A percentile compares a stretch with the other conserved stretches of the same genome.
Evolutionary conservation across 2,113 vertebrate species (phyloP).

Genomic region (Otocyon megalotis): DNA sequence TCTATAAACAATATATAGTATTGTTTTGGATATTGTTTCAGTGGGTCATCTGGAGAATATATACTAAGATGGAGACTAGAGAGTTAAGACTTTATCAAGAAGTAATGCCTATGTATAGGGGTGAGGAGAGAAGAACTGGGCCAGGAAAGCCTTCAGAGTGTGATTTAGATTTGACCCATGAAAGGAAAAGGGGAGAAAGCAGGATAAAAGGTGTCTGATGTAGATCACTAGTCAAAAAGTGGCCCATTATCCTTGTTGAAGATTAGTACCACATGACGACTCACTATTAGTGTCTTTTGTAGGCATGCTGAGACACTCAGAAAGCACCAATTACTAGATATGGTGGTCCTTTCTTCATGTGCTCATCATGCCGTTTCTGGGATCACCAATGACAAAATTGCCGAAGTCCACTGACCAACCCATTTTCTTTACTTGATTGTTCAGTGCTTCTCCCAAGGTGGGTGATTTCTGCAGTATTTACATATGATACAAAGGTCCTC

Average conservation of each 20-base stretch:
- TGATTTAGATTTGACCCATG: neutral
- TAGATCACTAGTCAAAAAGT: neutral
- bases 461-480: neutral
- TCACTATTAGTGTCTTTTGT: neutral
- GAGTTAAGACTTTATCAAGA: neutral
- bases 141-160: neutral
- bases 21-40: neutral
- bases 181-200: neutral
- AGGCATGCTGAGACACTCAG: neutral
- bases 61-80: neutral
- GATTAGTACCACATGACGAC: neutral
- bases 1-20: neutral
- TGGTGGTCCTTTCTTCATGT: neutral
- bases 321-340: neutral
- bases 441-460: neutral
- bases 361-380: neutral
- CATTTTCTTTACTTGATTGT: neutral
- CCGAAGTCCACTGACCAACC: neutral
- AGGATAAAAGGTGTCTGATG: neutral
- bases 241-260: neutral
- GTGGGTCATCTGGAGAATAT: neutral
- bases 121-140: neutral
- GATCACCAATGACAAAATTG: neutral
- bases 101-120: neutral
- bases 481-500: neutral